A percentile compares a stretch with the other conserved stretches of the same genome.
phyloP scores from a whole-genome alignment of 2,888 invertebrate genomes.

The Oligia strigilis region DNA sequence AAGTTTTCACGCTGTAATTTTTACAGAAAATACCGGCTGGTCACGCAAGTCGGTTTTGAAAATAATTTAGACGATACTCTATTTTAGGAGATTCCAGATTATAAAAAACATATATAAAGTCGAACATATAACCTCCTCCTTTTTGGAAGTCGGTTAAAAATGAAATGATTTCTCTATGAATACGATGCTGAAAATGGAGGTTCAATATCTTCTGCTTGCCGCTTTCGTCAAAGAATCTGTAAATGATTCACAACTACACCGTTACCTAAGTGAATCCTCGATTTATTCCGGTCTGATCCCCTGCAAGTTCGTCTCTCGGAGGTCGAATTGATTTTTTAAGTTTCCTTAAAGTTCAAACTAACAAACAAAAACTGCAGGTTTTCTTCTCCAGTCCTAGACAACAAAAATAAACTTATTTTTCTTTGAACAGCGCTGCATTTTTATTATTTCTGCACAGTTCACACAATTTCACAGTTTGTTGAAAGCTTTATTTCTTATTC shows the following conservation, averaged over 20 bases:
- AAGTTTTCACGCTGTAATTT: background rate
- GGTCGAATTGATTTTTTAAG: background rate
- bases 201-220: too few relatives aligned
- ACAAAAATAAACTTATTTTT: constrained; percentile 4
- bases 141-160: too few relatives aligned
- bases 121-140: too few relatives aligned
- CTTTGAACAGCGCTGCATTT: background rate
- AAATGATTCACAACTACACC: background rate
- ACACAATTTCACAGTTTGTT: constrained; percentile 10
- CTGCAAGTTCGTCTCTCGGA: background rate
- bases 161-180: background rate
- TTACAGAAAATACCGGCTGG: background rate
- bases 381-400: background rate
- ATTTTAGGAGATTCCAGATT: too few relatives aligned
- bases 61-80: background rate
- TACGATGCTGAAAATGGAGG: background rate
- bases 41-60: background rate
- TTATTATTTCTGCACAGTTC: constrained; percentile 7
- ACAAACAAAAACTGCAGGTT: background rate
- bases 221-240: background rate
- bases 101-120: background rate
- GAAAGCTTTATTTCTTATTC: background rate
- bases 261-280: background rate
- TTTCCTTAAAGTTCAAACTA: constrained; percentile 1
- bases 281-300: too few relatives aligned